These are phyloP conservation scores for Lipotes vexillifer DNA, from an alignment of 2,113 vertebrate species.

Conservation along the genomic window DNA sequence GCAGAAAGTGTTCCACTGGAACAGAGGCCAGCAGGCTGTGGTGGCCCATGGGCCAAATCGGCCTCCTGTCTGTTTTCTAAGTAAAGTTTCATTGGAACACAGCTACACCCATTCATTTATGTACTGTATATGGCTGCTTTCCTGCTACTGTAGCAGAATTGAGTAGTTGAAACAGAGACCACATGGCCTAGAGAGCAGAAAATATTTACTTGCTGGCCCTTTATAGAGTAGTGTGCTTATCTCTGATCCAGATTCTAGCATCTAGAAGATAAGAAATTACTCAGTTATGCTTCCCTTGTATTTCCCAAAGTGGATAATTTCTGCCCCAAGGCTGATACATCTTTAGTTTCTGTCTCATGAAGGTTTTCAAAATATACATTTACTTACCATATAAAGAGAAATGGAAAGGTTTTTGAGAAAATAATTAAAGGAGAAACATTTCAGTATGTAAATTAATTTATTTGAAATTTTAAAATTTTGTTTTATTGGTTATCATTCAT, in stretches of 20 bases:
- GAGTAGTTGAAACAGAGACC: not conserved
- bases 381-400: not conserved
- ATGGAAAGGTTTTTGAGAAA: not conserved
- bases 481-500: not conserved
- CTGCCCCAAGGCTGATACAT: not conserved
- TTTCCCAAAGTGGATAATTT: not conserved
- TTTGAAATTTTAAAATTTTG: not conserved
- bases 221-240: not conserved
- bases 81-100: not conserved
- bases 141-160: not conserved
- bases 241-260: not conserved
- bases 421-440: not conserved
- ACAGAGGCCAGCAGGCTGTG: not conserved
- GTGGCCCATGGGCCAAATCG: not conserved
- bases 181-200: not conserved
- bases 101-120: not conserved
- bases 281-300: not conserved
- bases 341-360: constrained; percentile 4
- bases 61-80: not conserved
- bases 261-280: not conserved
- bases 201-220: not conserved
- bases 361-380: not conserved
- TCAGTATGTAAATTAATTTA: not conserved
- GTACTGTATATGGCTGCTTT: not conserved
- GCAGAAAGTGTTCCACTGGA: not conserved